Evolutionary conservation across 2,888 invertebrate genomes (phyloP).

Genomic region (Drosophila peninsularis): DNA sequence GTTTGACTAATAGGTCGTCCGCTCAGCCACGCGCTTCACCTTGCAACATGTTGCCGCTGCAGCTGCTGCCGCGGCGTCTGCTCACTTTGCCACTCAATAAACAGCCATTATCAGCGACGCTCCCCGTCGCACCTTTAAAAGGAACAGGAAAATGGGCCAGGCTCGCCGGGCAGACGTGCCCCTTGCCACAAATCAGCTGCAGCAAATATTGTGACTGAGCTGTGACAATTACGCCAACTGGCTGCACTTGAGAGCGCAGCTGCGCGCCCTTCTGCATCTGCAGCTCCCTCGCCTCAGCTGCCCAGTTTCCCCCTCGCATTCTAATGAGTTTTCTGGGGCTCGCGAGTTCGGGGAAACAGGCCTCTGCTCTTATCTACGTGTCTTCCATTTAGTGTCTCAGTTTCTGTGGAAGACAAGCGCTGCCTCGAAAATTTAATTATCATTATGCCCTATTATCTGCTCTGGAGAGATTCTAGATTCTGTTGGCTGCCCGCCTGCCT

Average conservation of each 20-base stretch:
- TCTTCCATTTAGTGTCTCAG: constrained; percentile 57
- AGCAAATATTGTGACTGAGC: constrained; percentile 58
- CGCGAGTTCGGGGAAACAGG: constrained; percentile 54
- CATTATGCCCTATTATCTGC: constrained; percentile 60
- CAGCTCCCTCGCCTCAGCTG: constrained; percentile 4
- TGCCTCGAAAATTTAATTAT: constrained; percentile 67
- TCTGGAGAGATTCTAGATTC: constrained; percentile 16
- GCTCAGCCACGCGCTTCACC: constrained; percentile 8
- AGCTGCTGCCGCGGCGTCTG: constrained; percentile 13
- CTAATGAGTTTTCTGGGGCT: constrained; percentile 36
- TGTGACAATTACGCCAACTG: constrained; percentile 47
- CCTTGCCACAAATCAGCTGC: constrained; percentile 66
- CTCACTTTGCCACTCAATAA: constrained; percentile 66
- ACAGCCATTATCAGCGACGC: constrained; percentile 55
- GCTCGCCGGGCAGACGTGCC: constrained; percentile 29
- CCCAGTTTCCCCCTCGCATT: constrained; percentile 1
- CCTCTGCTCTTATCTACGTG: constrained; percentile 60
- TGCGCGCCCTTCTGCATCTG: constrained; percentile 18
- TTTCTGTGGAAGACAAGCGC: constrained; percentile 60
- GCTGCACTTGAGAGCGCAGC: constrained; percentile 33
- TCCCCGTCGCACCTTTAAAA: constrained; percentile 63
- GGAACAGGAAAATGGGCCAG: constrained; percentile 10
- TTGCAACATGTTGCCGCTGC: constrained; percentile 58
- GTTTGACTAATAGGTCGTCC: constrained; percentile 62
- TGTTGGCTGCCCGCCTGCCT: constrained; percentile 7